Base-by-base conservation (phyloP, 2,888 invertebrate genomes). In the Itoplectis maculator region DNA sequence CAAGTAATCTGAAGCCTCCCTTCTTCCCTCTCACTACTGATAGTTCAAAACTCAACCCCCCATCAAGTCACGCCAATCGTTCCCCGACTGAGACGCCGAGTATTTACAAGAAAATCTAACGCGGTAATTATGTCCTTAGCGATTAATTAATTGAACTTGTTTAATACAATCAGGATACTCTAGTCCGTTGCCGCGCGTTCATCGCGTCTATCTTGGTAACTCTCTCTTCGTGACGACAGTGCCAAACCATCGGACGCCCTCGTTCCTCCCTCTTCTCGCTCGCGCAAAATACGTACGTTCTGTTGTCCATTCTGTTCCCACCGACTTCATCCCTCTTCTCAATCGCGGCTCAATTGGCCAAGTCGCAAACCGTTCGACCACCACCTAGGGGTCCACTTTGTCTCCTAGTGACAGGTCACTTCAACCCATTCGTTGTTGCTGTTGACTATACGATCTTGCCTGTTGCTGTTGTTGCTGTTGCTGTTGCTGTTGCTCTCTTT, bases 351-450 rank as follows among this genome's bases (percentile, higher is more conserved):
- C n/a, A 65, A 65, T 45, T 45, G 45, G 20, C 45, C 20, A 2
- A 65, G 45, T n/a, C n/a, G n/a, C n/a, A 45, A 45, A 42, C 40
- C 29, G 1, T 40, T 20, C 11, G 9, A 35, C n/a, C 15, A 29
- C 5, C n/a, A 35, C 2, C n/a, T 29, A 13, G 23, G 42, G 49
- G 49, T 3, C 4, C 45, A 13, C 9, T 11, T 42, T 13, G 23
- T 29, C 29, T 29, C 29, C 5, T n/a, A n/a, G n/a, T n/a, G n/a
- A n/a, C n/a, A n/a, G n/a, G 29, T 29, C 29, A n/a, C n/a, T 84
- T 89, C 88, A 90, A 86, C 89, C 90, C 83, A 90, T 82, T 84
- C 88, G 89, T 49, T 82, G 87, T 84, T 87, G 87, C 82, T 88
- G 89, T 83, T 85, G 86, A 42, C 63, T 61, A 65, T 81, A 83